Percentiles rank a stretch among this genome's conserved stretches.
phyloP scores from a whole-genome alignment of 1,140 invertebrate species.

The Lanistes nyassanus region DNA sequence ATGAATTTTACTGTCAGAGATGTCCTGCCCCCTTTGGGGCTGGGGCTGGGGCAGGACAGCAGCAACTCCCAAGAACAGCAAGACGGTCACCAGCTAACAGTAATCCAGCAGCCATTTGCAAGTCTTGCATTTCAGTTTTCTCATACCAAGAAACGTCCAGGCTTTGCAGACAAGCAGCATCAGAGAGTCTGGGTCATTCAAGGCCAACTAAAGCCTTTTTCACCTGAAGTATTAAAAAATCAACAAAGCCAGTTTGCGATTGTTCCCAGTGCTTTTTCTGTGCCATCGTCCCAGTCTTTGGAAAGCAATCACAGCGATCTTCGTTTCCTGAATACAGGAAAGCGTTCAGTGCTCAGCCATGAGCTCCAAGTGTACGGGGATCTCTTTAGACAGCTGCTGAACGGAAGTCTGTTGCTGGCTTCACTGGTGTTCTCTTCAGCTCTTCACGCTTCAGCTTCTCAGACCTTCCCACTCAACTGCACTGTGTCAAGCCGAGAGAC shows the following conservation, averaged over 20 bases:
- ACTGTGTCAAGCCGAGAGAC: background rate
- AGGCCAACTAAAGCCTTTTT: no score
- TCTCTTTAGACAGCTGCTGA: background rate
- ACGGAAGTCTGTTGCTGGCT: background rate
- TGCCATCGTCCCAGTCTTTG: background rate
- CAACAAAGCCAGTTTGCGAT: background rate
- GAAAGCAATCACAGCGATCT: slow-evolving; percentile 9
- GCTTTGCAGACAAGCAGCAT: no score
- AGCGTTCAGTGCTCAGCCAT: slow-evolving; percentile 9
- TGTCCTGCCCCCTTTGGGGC: no score
- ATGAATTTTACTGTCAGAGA: no score
- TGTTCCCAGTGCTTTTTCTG: slow-evolving; percentile 12
- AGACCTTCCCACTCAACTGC: slow-evolving; percentile 6
- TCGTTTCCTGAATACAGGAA: slow-evolving; percentile 20
- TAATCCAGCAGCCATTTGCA: no score
- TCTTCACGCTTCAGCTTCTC: background rate
- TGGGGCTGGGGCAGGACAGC: no score
- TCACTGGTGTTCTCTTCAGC: slow-evolving; percentile 2
- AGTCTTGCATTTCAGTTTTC: no score
- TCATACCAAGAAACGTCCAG: no score
- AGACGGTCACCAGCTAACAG: no score
- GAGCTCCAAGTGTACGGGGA: no score
- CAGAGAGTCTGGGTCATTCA: no score
- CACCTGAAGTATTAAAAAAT: background rate
- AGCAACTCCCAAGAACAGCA: no score